Base-by-base conservation (phyloP, 2,797 vertebrate species). In the Petrocephalus sullivani region DNA sequence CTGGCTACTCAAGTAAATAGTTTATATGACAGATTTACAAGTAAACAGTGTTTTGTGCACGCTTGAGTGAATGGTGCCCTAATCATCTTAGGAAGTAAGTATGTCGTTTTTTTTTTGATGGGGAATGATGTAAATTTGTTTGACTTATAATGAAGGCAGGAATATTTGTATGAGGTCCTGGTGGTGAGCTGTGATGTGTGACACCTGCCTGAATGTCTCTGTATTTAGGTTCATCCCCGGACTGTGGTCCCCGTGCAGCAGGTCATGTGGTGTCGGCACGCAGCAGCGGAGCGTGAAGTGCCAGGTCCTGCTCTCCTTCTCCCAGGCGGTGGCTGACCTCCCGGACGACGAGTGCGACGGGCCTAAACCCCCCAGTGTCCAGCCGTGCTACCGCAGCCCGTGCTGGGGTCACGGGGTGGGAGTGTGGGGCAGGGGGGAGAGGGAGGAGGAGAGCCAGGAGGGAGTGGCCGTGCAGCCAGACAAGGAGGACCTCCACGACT, bases 251-350 rank as follows among this genome's bases (percentile, higher is more conserved):
- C 84, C 95, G 87, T 99, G 98, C 93, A 98, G 97, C 78, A 96
- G 95, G 87, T 97, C 97, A 1, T 99, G 98, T 23, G 98, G 98
- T 2, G 93, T 96, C 6, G 98, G 98, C 6, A 94, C 92, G 82
- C 98, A 98, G 92, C 93, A 93, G 33, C 95, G 98, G 19, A 90
- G 91, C 0, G 96, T 99, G 93, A 96, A 95, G 88, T 99, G 98
- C 92, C 98, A 98, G 91, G 97, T 99, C 89, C 92, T 99, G 89
- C 97, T 99, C 87, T 96, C 97, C 89, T 99, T 99, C 95, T 97
- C 98, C 54, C 98, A 99, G 91, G 96, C 97, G 0, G 96, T 99
- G 88, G 97, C 97, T 9, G 98, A 99, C 90, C 93, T 99, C 90
- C 98, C 98, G 0, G 94, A 97, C 0, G 97, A 98, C 0, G 98